Percentiles rank a stretch among this genome's conserved stretches.
phyloP scores from a whole-genome alignment of 2,888 invertebrate genomes.

The Tetropium fuscum region DNA sequence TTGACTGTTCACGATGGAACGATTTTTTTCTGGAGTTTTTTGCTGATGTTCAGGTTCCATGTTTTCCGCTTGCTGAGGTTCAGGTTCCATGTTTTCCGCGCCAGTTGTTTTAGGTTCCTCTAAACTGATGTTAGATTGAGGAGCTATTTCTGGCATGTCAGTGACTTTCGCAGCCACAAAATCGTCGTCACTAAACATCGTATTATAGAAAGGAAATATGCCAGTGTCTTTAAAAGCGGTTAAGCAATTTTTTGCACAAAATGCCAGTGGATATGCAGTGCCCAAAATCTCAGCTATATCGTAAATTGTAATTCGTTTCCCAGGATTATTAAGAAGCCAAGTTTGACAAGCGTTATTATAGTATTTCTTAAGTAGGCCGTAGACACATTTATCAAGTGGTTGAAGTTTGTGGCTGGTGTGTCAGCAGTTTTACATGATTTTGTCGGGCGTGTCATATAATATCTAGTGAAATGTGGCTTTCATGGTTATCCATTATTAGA shows the following conservation, averaged over 20 bases:
- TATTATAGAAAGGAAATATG: slow-evolving; percentile 1
- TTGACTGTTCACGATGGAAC: too few relatives aligned
- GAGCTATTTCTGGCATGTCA: too few relatives aligned
- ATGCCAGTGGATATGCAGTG: slow-evolving; percentile 23
- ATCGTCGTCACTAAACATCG: slow-evolving; percentile 11
- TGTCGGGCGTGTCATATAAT: slow-evolving; percentile 34
- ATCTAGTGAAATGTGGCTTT: slow-evolving; percentile 38
- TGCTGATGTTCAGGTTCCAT: too few relatives aligned
- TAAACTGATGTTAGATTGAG: too few relatives aligned
- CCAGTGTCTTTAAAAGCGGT: slow-evolving; percentile 4
- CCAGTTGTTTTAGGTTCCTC: too few relatives aligned
- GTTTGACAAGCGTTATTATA: slow-evolving; percentile 21
- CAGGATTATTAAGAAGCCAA: slow-evolving; percentile 32
- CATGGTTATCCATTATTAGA: slow-evolving; percentile 21
- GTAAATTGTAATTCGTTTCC: slow-evolving; percentile 33
- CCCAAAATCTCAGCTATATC: slow-evolving; percentile 30
- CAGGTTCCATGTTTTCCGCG: too few relatives aligned
- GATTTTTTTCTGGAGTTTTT: too few relatives aligned
- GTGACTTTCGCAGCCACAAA: too few relatives aligned
- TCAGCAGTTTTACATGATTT: slow-evolving; percentile 36
- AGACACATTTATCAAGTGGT: slow-evolving; percentile 32
- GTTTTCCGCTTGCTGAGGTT: too few relatives aligned
- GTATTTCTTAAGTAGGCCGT: slow-evolving; percentile 33
- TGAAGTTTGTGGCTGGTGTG: slow-evolving; percentile 34
- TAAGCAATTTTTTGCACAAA: not conserved